Percentiles rank a stretch among this genome's conserved stretches.
phyloP scores from a whole-genome alignment of 2,797 vertebrate genomes.

The Acanthiza pusilla region DNA sequence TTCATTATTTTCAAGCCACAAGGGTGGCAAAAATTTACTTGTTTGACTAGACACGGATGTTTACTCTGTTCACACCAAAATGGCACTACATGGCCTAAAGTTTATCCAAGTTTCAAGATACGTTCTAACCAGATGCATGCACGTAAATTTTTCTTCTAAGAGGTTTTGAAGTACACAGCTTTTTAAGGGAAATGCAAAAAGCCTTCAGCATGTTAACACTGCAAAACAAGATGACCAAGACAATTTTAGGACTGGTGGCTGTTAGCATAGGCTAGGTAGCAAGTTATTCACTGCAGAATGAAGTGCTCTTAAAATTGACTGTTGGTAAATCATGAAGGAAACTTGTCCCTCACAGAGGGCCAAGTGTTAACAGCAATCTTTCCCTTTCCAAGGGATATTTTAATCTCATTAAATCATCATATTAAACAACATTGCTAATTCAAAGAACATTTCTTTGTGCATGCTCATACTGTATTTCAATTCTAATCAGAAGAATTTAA shows the following conservation, averaged over 20 bases:
- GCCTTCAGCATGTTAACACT: background rate
- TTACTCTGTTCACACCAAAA: background rate
- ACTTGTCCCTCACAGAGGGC: background rate
- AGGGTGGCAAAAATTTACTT: background rate
- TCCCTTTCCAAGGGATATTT: background rate
- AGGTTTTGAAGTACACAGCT: background rate
- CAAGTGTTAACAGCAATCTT: background rate
- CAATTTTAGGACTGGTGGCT: background rate
- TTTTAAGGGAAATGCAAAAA: background rate
- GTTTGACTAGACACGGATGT: fast-evolving
- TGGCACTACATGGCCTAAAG: background rate
- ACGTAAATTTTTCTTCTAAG: background rate
- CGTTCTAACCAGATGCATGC: background rate
- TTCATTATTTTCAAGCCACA: background rate
- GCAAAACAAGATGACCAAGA: background rate
- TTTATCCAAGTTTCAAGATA: background rate
- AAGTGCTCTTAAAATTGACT: background rate
- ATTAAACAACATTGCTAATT: background rate
- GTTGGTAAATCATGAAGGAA: background rate
- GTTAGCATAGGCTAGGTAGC: background rate
- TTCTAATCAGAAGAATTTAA: background rate
- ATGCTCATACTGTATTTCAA: background rate
- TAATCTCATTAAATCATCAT: background rate
- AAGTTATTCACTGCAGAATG: background rate
- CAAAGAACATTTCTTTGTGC: background rate